Evolutionary conservation across 2,888 invertebrate species (phyloP).

Genomic region (Nomada flava): DNA sequence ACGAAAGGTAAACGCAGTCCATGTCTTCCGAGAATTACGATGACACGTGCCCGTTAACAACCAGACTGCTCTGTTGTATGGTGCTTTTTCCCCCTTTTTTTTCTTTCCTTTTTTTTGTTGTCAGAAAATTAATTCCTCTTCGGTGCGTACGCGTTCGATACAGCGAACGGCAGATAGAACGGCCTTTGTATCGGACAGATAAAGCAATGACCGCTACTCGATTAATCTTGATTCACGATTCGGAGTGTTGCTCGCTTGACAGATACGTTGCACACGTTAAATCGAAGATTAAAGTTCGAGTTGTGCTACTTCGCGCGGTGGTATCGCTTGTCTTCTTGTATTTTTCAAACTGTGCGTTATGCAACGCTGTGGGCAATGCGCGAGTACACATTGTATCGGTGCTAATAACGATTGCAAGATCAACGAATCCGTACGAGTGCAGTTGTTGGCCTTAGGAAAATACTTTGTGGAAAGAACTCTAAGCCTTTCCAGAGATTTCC

Average conservation of each 20-base stretch:
- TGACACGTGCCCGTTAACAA: slow-evolving; percentile 32
- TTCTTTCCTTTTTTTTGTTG: background rate
- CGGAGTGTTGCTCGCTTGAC: background rate
- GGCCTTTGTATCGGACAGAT: background rate
- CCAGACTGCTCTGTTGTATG: background rate
- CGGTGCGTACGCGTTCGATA: background rate
- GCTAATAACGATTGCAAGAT: slow-evolving; percentile 20
- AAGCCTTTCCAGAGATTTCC: background rate
- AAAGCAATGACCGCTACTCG: background rate
- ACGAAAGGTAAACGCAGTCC: slow-evolving; percentile 45
- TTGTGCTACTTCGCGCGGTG: background rate
- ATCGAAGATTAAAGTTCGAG: background rate
- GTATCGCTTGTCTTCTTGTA: background rate
- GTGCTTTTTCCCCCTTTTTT: background rate
- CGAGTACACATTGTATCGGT: background rate
- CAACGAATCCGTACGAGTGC: background rate
- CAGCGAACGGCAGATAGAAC: background rate
- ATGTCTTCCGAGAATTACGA: slow-evolving; percentile 41
- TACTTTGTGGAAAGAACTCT: slow-evolving; percentile 6
- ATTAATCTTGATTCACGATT: background rate
- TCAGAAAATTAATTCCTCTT: slow-evolving; percentile 3
- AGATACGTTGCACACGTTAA: background rate
- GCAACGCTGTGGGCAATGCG: background rate
- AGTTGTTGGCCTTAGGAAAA: background rate
- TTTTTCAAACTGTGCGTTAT: background rate